A percentile compares a stretch with the other conserved stretches of the same genome.
phyloP scores from a whole-genome alignment of 2,113 vertebrate species.

The Tinamus guttatus region DNA sequence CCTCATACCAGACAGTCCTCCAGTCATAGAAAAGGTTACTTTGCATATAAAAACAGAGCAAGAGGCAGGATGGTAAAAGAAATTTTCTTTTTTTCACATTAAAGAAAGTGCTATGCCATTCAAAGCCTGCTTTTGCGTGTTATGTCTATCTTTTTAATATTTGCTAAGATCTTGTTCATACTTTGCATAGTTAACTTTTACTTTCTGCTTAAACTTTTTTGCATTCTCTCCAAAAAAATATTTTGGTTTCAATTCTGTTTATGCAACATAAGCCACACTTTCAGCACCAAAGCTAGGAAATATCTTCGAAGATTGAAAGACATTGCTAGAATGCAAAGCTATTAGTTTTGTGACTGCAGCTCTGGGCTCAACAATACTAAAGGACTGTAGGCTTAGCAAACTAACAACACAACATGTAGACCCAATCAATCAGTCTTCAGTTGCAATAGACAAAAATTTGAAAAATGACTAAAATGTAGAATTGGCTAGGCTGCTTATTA shows the following conservation, averaged over 20 bases:
- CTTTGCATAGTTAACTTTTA: neutral
- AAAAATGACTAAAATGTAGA: neutral
- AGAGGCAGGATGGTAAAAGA: neutral
- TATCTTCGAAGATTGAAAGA: neutral
- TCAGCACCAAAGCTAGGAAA: neutral
- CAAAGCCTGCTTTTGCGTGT: neutral
- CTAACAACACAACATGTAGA: neutral
- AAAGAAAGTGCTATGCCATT: neutral
- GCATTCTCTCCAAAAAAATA: neutral
- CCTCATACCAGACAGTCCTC: neutral
- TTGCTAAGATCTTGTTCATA: neutral
- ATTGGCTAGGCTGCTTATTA: accelerated
- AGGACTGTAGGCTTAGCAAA: neutral
- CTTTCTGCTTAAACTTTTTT: neutral
- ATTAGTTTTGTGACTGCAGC: neutral
- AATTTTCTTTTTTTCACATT: neutral
- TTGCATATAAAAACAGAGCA: neutral
- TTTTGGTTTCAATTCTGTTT: neutral
- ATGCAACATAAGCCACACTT: neutral
- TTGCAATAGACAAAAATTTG: neutral
- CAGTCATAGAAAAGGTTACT: neutral
- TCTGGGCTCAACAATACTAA: neutral
- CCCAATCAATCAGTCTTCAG: neutral
- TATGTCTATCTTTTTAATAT: neutral
- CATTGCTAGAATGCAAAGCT: accelerated